Conservation (phyloP, 2,113 vertebrate genomes). For the Hemiprocne comata region DNA sequence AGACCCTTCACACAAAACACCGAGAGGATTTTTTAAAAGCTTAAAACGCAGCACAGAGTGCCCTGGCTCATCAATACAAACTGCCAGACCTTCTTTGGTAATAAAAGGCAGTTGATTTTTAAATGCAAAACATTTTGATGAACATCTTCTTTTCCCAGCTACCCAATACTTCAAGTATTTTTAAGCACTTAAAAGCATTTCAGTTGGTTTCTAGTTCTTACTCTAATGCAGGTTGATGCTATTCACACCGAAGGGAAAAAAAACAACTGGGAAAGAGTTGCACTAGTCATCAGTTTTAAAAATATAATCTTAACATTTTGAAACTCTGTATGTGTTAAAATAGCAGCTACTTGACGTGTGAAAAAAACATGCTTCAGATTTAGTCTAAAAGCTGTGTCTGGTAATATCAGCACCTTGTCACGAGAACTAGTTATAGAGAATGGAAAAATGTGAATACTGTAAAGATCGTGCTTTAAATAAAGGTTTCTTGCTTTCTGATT, state of each 20-base stretch:
- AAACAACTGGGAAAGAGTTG: not conserved
- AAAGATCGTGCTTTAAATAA: not conserved
- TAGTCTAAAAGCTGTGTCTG: not conserved
- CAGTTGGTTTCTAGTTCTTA: not conserved
- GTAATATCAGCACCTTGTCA: not conserved
- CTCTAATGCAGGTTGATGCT: not conserved
- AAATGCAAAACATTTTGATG: not conserved
- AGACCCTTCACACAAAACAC: not conserved
- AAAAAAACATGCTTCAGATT: not conserved
- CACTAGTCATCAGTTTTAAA: not conserved
- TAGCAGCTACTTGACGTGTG: not conserved
- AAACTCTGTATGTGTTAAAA: not conserved
- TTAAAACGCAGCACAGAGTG: not conserved
- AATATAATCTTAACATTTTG: not conserved
- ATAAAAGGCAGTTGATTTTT: not conserved
- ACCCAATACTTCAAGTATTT: accelerated
- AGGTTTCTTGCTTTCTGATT: not conserved
- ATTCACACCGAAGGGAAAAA: accelerated
- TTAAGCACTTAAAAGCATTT: not conserved
- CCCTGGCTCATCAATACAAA: not conserved
- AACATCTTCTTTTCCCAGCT: not conserved
- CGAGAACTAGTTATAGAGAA: accelerated
- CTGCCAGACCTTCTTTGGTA: not conserved
- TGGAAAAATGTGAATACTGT: not conserved
- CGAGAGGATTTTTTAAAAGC: not conserved